Conservation (phyloP, 2,113 vertebrate genomes). For the Cyprinus carpio region DNA sequence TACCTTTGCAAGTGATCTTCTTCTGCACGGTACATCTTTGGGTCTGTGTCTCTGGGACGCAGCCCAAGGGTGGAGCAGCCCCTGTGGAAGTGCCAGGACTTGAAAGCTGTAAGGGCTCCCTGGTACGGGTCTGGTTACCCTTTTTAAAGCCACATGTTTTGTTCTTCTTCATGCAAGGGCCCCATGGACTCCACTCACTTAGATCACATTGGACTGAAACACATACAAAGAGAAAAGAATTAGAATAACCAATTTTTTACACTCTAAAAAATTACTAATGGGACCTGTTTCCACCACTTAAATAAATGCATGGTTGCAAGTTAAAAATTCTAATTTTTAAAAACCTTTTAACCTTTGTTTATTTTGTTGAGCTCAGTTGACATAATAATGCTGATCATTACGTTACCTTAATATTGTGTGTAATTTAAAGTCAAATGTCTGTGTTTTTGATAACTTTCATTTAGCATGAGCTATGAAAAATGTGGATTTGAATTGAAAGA, state of each 20-base stretch:
- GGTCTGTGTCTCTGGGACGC: conserved; percentile 80
- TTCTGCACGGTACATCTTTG: conserved; percentile 83
- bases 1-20: conserved; percentile 84
- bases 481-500: no score
- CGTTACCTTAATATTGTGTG: no score
- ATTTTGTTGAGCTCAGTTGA: no score
- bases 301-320: no score
- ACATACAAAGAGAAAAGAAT: neutral
- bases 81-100: conserved; percentile 60
- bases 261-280: no score
- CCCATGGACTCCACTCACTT: conserved; percentile 91
- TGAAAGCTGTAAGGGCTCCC: conserved; percentile 78
- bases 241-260: neutral
- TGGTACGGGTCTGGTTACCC: conserved; percentile 82
- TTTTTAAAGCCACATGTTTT: conserved; percentile 94
- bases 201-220: conserved; percentile 88
- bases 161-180: conserved; percentile 90
- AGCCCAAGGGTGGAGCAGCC: conserved; percentile 72
- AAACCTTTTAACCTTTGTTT: no score
- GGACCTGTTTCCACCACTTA: no score
- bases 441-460: no score
- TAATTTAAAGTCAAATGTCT: no score
- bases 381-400: no score
- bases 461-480: no score
- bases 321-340: no score